A percentile compares a stretch with the other conserved stretches of the same genome.
Evolutionary conservation across 2,797 vertebrate species (phyloP).

Genomic region (Acestrorhynchus altus): DNA sequence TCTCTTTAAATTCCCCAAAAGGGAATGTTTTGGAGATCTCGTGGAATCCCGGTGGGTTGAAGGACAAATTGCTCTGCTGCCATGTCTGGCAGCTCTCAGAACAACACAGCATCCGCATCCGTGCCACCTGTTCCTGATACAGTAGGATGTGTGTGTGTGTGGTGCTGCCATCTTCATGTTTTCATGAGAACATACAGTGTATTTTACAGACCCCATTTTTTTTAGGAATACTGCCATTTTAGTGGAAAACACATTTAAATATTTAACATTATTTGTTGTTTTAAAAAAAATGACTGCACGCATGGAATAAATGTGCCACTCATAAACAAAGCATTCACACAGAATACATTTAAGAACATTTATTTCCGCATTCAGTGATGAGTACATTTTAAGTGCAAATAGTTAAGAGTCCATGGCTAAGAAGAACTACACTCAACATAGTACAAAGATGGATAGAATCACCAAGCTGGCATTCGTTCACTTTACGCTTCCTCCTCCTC

Average conservation of each 20-base stretch:
- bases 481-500: constrained; percentile 74
- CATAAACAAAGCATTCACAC: constrained; percentile 22
- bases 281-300: not conserved
- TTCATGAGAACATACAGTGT: not conserved
- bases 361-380: constrained; percentile 99
- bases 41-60: not conserved
- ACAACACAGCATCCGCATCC: constrained; percentile 29
- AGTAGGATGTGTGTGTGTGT: not conserved
- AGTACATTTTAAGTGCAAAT: constrained; percentile 99
- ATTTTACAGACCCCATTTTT: no score
- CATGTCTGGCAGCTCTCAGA: constrained; percentile 11
- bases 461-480: constrained; percentile 88
- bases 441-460: constrained; percentile 97
- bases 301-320: not conserved
- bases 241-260: no score
- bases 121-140: constrained; percentile 47
- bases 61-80: not conserved
- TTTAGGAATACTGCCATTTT: no score
- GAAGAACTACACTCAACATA: constrained; percentile 91
- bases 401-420: constrained; percentile 95
- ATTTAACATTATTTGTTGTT: no score
- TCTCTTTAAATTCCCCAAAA: not conserved
- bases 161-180: not conserved
- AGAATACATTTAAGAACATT: constrained; percentile 96
- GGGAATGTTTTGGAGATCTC: not conserved